Percentiles rank a stretch among this genome's conserved stretches.
Conservation (phyloP, 2,888 invertebrate genomes). For the Ethmia dodecea region DNA sequence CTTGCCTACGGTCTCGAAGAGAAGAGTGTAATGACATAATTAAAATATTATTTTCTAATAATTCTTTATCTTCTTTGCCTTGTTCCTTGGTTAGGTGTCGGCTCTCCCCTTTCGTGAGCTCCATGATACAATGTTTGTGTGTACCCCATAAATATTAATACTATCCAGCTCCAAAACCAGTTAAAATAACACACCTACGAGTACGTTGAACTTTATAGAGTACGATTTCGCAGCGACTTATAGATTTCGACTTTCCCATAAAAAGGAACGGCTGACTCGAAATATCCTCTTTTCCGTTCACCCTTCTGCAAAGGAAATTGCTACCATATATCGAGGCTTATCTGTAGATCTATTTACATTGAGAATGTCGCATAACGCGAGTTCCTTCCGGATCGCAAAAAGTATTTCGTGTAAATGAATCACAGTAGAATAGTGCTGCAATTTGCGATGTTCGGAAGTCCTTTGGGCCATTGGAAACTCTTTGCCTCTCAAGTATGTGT, state of each 20-base stretch:
- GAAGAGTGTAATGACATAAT: no score
- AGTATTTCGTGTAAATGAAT: conserved; percentile 23
- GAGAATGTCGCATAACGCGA: conserved; percentile 34
- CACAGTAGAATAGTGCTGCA: conserved; percentile 3
- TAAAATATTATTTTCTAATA: no score
- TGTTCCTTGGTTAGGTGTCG: no score
- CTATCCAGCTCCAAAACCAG: neutral
- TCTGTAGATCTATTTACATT: conserved; percentile 63
- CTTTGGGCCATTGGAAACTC: conserved; percentile 1
- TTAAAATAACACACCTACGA: neutral
- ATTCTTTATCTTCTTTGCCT: no score
- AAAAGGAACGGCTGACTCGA: conserved; percentile 44
- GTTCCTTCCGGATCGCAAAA: conserved; percentile 31
- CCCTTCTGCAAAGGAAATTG: conserved; percentile 62
- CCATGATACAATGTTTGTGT: no score
- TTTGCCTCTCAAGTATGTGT: no score
- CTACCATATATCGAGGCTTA: conserved; percentile 64
- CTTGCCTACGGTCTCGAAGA: no score
- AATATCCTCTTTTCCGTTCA: conserved; percentile 52
- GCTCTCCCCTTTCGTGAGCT: no score
- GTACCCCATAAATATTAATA: neutral
- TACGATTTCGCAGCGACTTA: conserved; percentile 8
- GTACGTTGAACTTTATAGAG: neutral
- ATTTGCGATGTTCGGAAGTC: conserved; percentile 3
- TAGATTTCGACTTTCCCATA: conserved; percentile 39